Base-by-base conservation (phyloP, 2,888 invertebrate species). In the Tanytarsus gracilentus region DNA sequence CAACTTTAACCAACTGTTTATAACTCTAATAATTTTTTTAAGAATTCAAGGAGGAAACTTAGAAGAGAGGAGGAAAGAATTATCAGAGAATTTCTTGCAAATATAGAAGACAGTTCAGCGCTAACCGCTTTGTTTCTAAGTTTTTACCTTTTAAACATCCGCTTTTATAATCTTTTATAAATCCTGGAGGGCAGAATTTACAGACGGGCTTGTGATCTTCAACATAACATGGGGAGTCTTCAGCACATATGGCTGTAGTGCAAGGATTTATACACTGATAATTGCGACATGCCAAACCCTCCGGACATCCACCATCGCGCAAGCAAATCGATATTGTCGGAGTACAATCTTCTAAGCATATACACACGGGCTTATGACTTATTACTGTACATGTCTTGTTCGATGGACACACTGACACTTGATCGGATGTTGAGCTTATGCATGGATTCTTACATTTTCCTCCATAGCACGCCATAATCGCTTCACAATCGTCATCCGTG, bases 141-240 rank as follows among this genome's bases (percentile, higher is more conserved):
- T 66, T 44, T 44, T 91, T 93, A 93, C 93, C 92, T 92, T 91
- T 89, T 78, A 88, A 84, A 82, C 93, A 94, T 86, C 92, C 92
- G 79, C 87, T 86, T 81, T 85, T 85, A 73, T 88, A 83, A 79
- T 93, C 91, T 76, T 88, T 86, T 79, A 85, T 85, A 82, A 87
- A 93, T 79, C 92, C 94, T 76, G 83, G 82, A 72, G 93, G 91
- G 81, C 94, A 94, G 83, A 89, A 91, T 84, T 91, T 90, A 87
- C 94, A 94, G 76, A 88, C 85, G 68, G 93, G 88, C 78, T 87
- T 89, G 80, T 94, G 94, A 76, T 92, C 89, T 82, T 92, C 90
- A 69, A 92, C 92, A 77, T 86, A 86, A 79, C 94, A 94, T 69
- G 93, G 92, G 67, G 89, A 86, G 71, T 84, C 83, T 68, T 82